Evolutionary conservation across 2,797 vertebrate genomes (phyloP), one percentile per base, ranked within the genome.

Genomic region (Antennarius maculatus): DNA sequence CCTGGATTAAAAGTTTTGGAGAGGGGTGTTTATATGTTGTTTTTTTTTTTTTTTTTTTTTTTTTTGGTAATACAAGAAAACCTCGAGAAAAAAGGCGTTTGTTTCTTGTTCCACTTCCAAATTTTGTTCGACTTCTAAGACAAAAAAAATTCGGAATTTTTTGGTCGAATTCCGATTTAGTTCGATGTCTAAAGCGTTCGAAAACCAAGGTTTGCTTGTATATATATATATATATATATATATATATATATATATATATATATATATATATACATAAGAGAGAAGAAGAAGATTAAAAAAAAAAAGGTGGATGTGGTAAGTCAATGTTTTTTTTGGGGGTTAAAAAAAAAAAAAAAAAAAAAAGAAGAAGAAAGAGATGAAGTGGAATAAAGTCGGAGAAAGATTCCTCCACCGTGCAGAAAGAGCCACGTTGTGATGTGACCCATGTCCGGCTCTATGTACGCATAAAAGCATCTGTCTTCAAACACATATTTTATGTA

Each of bases 1-100:
- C 87, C 76, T 17, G 87, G 88, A 89, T 91, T 88, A 90, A 88
- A 88, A 85, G 79, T 89, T 84, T 71, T 76, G 47, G 63, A 61
- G 62, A 71, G 50, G 69, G 66, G 60, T 64, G 76, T 75, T 80
- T 63, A 69, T 73, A 42, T 54, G 76, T 66, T 62, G 39, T 5
- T 2, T 23, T 23, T 23, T 23, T 23, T 23, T 23, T 23, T 23
- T 1, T 23, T 23, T 23, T 23, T 23, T 1, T 23, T 23, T 23
- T 23, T 23, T 23, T 23, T 23, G 2, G 23, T 23, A 23, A 23
- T 23, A 23, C 23, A 23, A 2, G 23, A 1, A 23, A 23, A 23
- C 23, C 23, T 23, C 23, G 23, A 23, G 23, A 23, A 23, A 23
- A 23, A 23, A 23, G 23, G 23, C 23, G 1, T 23, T 23, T 23